Evolutionary conservation across 2,888 invertebrate genomes (phyloP), one percentile per base, ranked within the genome.

Genomic region (Phalera bucephala): DNA sequence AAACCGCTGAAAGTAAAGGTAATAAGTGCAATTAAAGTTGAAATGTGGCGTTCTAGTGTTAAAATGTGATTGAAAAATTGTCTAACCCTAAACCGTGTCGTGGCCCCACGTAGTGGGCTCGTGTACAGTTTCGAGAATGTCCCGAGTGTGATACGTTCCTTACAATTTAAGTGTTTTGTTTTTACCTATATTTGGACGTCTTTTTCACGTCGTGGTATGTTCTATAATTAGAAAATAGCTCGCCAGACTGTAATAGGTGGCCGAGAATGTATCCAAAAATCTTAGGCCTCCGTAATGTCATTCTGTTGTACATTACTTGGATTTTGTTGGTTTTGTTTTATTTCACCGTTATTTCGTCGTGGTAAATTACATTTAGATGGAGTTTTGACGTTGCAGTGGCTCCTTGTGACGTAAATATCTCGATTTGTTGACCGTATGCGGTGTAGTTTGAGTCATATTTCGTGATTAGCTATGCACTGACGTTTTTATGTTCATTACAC

Each of bases 1-100:
- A 87, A 87, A 85, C 84, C 81, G 86, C 87, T 80, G 89, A 89
- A 82, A 85, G 80, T 74, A 86, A 85, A 88, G 89, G 89, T 89
- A 89, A 17, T 76, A 74, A 70, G 83, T 84, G 84, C 69, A 80
- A 80, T 83, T 80, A 72, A 75, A 76, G 73, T 80, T 74, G 45
- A 72, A 82, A 79, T 68, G 85, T 85, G 82, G 64, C 64, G 80
- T 82, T 85, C 70, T 78, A 79, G 82, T 85, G 86, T 74, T 64
- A 75, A 77, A 79, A 79, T 82, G 86, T 85, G 84, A 78, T 83
- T 74, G 72, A 72, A 77, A 74, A 80, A 73, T 78, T 72, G 80
- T 81, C 85, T 88, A 88, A 88, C 88, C 88, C 86, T 78, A 85
- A 82, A 80, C 67, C 81, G 82, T 83, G 85, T 86, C 89, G 88